Evolutionary conservation across 1,140 invertebrate species (phyloP).

Genomic region (Rhyzopertha dominica): DNA sequence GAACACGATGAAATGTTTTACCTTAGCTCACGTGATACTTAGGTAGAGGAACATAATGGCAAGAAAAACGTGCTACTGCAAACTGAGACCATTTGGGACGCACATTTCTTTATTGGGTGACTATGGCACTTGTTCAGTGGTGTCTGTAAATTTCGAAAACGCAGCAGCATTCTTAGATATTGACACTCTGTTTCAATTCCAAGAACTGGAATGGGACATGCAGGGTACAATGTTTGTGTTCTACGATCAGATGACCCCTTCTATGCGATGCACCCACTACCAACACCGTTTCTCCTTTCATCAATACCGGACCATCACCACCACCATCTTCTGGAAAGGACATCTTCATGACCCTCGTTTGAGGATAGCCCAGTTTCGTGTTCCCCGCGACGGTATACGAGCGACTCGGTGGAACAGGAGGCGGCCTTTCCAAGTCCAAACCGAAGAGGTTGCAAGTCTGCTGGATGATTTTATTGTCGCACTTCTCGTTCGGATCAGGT

Average conservation of each 20-base stretch:
- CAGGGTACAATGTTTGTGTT: slow-evolving; percentile 71
- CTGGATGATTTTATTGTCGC: slow-evolving; percentile 80
- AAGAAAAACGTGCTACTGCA: slow-evolving; percentile 1
- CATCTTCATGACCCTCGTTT: slow-evolving; percentile 85
- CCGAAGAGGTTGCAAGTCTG: slow-evolving; percentile 87
- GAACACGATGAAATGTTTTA: slow-evolving; percentile 13
- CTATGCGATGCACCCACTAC: slow-evolving; percentile 75
- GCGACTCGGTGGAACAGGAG: slow-evolving; percentile 81
- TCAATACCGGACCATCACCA: slow-evolving; percentile 53
- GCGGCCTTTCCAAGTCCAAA: slow-evolving; percentile 82
- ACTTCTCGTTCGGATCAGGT: slow-evolving; percentile 69
- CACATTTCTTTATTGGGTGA: slow-evolving; percentile 2
- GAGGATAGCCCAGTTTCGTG: slow-evolving; percentile 89
- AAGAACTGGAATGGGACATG: slow-evolving; percentile 86
- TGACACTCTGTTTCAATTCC: slow-evolving; percentile 60
- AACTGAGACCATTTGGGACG: slow-evolving; percentile 6
- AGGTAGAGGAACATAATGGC: background rate
- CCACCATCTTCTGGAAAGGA: slow-evolving; percentile 65
- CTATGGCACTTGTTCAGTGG: background rate
- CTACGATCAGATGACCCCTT: slow-evolving; percentile 76
- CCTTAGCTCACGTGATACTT: background rate
- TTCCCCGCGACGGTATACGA: slow-evolving; percentile 87
- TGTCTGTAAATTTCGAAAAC: slow-evolving; percentile 7
- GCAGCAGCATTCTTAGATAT: slow-evolving; percentile 28
- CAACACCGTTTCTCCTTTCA: slow-evolving; percentile 77